These are phyloP conservation scores for Sesamia inferens DNA, from an alignment of 2,888 invertebrate genomes.

Conservation along the genomic window DNA sequence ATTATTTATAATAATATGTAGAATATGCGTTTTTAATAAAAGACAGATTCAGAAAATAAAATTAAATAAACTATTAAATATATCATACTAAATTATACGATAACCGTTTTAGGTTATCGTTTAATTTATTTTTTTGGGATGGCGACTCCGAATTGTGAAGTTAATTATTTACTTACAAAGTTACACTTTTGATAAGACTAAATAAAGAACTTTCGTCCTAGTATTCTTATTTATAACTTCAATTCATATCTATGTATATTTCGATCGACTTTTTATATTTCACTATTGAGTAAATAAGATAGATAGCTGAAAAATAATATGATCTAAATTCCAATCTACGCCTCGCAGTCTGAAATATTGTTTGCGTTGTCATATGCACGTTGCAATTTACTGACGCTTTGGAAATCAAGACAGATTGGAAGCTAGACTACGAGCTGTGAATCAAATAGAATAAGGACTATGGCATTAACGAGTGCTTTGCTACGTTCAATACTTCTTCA, in stretches of 20 bases:
- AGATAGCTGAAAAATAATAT: conserved; percentile 14
- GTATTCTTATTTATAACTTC: conserved; percentile 7
- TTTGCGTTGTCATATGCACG: conserved; percentile 34
- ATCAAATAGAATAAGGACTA: conserved; percentile 19
- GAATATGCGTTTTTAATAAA: conserved; percentile 3
- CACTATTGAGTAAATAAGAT: not conserved
- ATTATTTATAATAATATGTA: conserved; percentile 32
- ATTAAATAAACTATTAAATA: not conserved
- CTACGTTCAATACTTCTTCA: conserved; percentile 11
- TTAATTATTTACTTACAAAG: not conserved
- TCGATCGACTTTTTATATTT: conserved; percentile 8
- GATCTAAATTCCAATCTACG: conserved; percentile 13
- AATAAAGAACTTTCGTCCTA: not conserved
- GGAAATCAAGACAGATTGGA: conserved; percentile 47
- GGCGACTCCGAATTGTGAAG: not conserved
- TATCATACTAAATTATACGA: not conserved
- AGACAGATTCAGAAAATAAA: conserved; percentile 4
- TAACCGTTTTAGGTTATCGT: not conserved
- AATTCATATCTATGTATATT: not conserved
- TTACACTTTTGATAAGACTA: conserved; percentile 10
- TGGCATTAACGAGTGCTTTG: conserved; percentile 17
- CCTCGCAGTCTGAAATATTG: conserved; percentile 41
- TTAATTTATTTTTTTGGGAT: conserved; percentile 9
- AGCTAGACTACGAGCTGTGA: conserved; percentile 21
- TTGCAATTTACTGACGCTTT: conserved; percentile 49